These are phyloP conservation scores for Epinotia ramella DNA, from an alignment of 2,888 invertebrate genomes.

Conservation along the genomic window DNA sequence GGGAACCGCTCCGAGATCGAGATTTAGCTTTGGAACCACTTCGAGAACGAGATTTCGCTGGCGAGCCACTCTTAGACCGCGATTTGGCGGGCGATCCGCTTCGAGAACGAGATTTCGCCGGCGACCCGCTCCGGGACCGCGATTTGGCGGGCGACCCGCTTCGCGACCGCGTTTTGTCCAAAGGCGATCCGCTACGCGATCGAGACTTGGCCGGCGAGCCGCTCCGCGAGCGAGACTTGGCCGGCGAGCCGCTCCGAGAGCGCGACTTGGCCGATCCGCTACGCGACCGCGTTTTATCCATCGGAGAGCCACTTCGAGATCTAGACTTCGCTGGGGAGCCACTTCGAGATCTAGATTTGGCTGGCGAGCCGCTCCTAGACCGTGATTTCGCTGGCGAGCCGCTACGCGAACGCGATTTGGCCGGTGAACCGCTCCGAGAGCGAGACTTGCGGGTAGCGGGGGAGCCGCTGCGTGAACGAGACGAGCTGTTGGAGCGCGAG, in stretches of 20 bases:
- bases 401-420: constrained; percentile 51
- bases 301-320: constrained; percentile 44
- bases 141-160: constrained; percentile 28
- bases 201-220: constrained; percentile 5
- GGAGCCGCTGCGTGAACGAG: constrained; percentile 42
- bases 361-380: constrained; percentile 51
- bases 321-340: constrained; percentile 49
- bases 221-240: constrained; percentile 48
- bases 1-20: constrained; percentile 40
- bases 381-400: constrained; percentile 48
- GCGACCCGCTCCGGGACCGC: constrained; percentile 40
- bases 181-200: constrained; percentile 49
- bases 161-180: constrained; percentile 48
- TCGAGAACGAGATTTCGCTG: constrained; percentile 52
- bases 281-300: constrained; percentile 48
- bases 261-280: constrained; percentile 38
- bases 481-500: constrained; percentile 35
- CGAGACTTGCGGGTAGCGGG: constrained; percentile 46
- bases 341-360: constrained; percentile 37
- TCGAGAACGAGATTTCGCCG: constrained; percentile 48
- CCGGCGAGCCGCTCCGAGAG: constrained; percentile 41
- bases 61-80: constrained; percentile 47
- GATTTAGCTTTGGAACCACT: constrained; percentile 48
- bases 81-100: constrained; percentile 5
- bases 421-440: constrained; percentile 49